phyloP scores from a whole-genome alignment of 2,888 invertebrate species.

The Melipona bicolor region DNA sequence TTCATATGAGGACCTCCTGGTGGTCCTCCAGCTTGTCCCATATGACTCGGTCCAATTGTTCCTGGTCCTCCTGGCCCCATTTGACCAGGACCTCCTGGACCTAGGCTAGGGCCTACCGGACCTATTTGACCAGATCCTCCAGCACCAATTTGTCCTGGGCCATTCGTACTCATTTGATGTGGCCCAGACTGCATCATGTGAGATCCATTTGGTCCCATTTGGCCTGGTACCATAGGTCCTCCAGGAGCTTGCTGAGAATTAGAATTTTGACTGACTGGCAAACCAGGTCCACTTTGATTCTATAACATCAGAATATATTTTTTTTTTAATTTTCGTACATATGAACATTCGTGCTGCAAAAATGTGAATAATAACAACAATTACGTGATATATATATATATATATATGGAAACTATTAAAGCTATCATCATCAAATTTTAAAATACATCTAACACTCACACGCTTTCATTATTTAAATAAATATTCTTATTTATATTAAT shows the following conservation, averaged over 20 bases:
- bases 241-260: conserved; percentile 79
- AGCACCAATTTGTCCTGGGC: conserved; percentile 76
- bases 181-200: conserved; percentile 75
- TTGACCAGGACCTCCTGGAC: conserved; percentile 76
- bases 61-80: conserved; percentile 67
- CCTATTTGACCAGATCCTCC: conserved; percentile 76
- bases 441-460: too few species aligned
- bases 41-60: conserved; percentile 42
- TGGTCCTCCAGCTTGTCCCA: conserved; percentile 66
- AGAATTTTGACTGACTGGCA: conserved; percentile 75
- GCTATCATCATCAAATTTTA: too few species aligned
- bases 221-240: conserved; percentile 74
- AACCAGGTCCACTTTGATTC: conserved; percentile 77
- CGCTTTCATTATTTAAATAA: too few species aligned
- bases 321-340: background rate
- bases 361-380: too few species aligned
- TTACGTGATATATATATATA: too few species aligned
- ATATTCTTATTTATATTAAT: too few species aligned
- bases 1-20: conserved; percentile 70
- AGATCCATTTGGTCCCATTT: conserved; percentile 76
- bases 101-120: conserved; percentile 64
- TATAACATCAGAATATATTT: conserved; percentile 53
- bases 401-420: too few species aligned
- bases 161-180: conserved; percentile 70
- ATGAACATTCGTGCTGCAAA: too few species aligned